These are phyloP conservation scores for Dallia pectoralis DNA, from an alignment of 2,797 vertebrate genomes.

Conservation along the genomic window DNA sequence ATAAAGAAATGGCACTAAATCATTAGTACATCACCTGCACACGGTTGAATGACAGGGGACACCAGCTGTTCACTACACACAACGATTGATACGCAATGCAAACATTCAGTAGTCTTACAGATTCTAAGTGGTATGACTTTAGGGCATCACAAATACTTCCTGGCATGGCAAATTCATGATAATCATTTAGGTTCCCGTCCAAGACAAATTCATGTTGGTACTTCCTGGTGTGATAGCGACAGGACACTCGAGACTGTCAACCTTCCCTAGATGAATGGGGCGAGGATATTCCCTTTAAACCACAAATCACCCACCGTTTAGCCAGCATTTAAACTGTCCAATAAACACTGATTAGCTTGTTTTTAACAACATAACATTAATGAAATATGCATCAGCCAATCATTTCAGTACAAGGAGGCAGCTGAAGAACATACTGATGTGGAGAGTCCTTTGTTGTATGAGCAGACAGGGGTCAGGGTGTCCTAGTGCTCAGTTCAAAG, in stretches of 20 bases:
- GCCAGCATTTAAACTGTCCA: too few relatives aligned
- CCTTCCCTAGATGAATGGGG: too few relatives aligned
- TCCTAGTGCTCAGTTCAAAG: conserved; percentile 38
- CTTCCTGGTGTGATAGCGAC: too few relatives aligned
- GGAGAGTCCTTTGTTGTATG: neutral
- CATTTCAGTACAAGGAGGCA: neutral
- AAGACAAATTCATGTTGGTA: neutral
- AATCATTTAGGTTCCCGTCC: neutral
- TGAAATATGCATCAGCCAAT: neutral
- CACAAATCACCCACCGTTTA: too few relatives aligned
- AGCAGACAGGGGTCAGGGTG: neutral
- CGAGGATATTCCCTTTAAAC: too few relatives aligned
- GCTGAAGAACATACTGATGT: neutral
- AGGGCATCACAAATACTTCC: neutral
- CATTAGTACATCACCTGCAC: neutral
- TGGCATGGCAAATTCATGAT: neutral
- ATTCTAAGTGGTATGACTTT: neutral
- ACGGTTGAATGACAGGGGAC: neutral
- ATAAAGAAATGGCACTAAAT: neutral
- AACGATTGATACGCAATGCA: neutral
- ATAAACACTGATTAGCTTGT: too few relatives aligned
- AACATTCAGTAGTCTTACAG: neutral
- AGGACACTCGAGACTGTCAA: too few relatives aligned
- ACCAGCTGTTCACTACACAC: neutral
- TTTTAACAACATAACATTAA: too few relatives aligned